phyloP scores from a whole-genome alignment of 35 echinoderm and acorn worm species.

The Lytechinus variegatus region DNA sequence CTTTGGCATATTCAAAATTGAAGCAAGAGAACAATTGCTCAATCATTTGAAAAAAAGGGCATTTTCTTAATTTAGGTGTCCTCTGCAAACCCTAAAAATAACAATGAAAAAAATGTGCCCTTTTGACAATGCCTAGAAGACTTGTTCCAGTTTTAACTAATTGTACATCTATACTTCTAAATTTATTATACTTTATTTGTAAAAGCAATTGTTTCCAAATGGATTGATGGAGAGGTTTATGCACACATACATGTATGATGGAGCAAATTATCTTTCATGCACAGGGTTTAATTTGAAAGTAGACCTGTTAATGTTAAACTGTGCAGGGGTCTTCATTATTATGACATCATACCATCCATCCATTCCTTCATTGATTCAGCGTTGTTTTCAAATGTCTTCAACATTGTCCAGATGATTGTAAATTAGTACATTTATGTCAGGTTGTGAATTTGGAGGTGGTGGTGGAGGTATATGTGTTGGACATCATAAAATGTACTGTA shows the following conservation, averaged over 20 bases:
- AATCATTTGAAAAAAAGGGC: background rate
- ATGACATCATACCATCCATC: background rate
- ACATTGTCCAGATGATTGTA: background rate
- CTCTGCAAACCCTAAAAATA: too few species aligned
- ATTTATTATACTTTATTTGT: too few species aligned
- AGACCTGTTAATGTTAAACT: background rate
- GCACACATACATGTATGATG: background rate
- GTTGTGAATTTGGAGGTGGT: background rate
- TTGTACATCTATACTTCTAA: too few species aligned
- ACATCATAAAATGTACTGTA: too few species aligned
- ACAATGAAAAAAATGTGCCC: too few species aligned
- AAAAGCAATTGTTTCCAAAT: too few species aligned
- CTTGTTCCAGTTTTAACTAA: too few species aligned
- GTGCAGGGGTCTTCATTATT: background rate
- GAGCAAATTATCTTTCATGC: background rate
- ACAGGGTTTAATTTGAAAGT: background rate
- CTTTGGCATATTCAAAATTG: too few species aligned
- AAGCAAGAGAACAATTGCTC: background rate
- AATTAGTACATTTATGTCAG: background rate
- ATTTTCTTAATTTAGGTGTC: too few species aligned
- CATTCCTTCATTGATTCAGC: background rate
- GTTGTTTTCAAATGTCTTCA: background rate
- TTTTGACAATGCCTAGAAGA: too few species aligned
- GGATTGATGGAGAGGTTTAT: too few species aligned
- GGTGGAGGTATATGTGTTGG: background rate